A percentile compares a stretch with the other conserved stretches of the same genome.
These are phyloP conservation scores for Alexandromys fortis DNA, from an alignment of 2,113 vertebrate genomes.

Conservation along the genomic window DNA sequence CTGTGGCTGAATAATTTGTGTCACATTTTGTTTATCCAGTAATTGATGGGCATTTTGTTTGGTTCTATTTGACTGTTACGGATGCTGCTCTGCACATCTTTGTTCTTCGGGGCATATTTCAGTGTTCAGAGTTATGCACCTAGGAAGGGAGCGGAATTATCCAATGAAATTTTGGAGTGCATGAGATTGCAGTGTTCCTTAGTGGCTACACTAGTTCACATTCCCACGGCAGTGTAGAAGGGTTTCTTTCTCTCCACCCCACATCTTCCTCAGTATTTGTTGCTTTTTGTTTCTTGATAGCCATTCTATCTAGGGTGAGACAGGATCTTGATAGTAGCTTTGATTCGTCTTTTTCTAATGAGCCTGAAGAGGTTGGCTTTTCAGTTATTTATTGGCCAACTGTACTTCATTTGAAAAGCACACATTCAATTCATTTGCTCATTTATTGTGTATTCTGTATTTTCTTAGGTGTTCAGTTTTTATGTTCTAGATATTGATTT, in stretches of 20 bases:
- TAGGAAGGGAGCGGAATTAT: neutral
- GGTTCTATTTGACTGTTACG: neutral
- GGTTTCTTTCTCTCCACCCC: too few species aligned
- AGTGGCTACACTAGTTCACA: neutral
- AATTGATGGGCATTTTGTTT: neutral
- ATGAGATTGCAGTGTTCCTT: neutral
- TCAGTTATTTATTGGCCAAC: neutral
- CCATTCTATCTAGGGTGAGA: neutral
- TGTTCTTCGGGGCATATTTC: neutral
- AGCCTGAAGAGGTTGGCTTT: neutral
- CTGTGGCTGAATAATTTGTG: neutral
- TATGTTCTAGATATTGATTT: neutral
- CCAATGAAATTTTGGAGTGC: neutral
- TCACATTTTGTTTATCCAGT: neutral
- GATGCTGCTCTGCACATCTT: neutral
- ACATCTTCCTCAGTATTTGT: neutral
- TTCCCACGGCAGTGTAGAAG: neutral
- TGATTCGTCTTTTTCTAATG: neutral
- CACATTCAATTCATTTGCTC: neutral
- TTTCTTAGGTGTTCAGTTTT: neutral
- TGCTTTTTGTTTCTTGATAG: neutral
- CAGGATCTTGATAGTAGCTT: neutral
- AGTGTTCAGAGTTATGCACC: too few species aligned
- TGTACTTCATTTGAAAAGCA: neutral
- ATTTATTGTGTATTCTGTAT: neutral